These are phyloP conservation scores for Antheraea yamamai DNA, from an alignment of 2,888 invertebrate genomes.

Conservation along the genomic window DNA sequence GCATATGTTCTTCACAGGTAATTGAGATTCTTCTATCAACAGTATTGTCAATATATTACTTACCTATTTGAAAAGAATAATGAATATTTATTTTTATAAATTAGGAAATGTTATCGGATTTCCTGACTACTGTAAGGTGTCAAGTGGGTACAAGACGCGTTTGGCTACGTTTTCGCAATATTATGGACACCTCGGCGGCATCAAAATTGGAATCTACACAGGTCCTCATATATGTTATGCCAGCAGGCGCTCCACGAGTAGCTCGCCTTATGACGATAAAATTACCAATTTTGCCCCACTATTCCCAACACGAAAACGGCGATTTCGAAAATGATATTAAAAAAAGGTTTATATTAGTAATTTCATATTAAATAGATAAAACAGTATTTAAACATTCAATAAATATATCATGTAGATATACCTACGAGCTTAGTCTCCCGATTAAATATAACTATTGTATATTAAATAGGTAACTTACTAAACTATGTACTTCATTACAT, in stretches of 20 bases:
- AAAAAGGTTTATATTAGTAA: conserved; percentile 30
- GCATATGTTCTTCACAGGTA: conserved; percentile 69
- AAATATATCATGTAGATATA: too few relatives aligned
- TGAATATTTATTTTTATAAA: background rate
- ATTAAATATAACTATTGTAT: too few relatives aligned
- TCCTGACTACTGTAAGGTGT: conserved; percentile 93
- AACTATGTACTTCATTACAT: too few relatives aligned
- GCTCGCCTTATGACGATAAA: conserved; percentile 62
- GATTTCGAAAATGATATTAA: conserved; percentile 46
- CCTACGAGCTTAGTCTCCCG: too few relatives aligned
- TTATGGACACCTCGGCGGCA: conserved; percentile 39
- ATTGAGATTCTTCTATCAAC: background rate
- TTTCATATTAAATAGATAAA: background rate
- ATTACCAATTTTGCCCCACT: conserved; percentile 64
- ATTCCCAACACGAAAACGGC: conserved; percentile 58
- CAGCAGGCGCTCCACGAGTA: conserved; percentile 72
- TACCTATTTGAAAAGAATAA: background rate
- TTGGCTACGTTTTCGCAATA: conserved; percentile 91
- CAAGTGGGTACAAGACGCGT: conserved; percentile 95
- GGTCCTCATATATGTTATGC: conserved; percentile 65
- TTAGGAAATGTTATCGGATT: conserved; percentile 52
- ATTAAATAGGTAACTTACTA: too few relatives aligned
- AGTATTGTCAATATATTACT: background rate
- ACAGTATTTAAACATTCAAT: background rate
- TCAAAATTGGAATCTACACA: conserved; percentile 52